A percentile compares a stretch with the other conserved stretches of the same genome.
phyloP scores from a whole-genome alignment of 2,113 vertebrate species.

The Octodon degus region DNA sequence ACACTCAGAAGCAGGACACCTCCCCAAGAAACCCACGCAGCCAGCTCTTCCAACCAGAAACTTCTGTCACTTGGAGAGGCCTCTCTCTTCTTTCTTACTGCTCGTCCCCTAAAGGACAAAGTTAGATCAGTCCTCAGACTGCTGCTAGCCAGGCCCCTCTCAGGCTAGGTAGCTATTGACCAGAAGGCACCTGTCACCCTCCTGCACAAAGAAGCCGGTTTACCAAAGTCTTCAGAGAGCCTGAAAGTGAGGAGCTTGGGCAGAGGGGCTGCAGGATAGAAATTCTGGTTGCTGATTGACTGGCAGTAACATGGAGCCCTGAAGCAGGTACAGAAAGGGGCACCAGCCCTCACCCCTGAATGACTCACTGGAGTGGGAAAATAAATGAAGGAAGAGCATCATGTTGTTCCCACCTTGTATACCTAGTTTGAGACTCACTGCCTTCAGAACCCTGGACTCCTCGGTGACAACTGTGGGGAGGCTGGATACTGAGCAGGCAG shows the following conservation, averaged over 20 bases:
- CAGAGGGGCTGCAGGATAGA: neutral
- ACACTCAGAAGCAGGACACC: neutral
- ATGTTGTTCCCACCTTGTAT: neutral
- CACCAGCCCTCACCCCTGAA: neutral
- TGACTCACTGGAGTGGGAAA: neutral
- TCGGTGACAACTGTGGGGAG: neutral
- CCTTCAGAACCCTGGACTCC: neutral
- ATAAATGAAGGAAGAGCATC: neutral
- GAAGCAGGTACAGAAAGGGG: neutral
- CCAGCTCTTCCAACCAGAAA: neutral
- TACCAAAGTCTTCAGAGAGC: neutral
- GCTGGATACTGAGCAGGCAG: neutral
- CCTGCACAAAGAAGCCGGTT: neutral
- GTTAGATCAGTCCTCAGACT: neutral
- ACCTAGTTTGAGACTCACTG: neutral
- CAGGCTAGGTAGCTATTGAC: neutral
- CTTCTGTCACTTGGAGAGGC: neutral
- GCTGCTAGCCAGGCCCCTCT: neutral
- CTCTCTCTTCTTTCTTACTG: neutral
- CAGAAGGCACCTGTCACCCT: neutral
- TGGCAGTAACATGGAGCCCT: neutral
- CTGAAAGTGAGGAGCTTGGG: neutral
- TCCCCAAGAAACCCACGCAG: neutral
- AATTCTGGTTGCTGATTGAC: neutral
- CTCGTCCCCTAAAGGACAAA: neutral